A percentile compares a stretch with the other conserved stretches of the same genome.
These are phyloP conservation scores for Orcinus orca DNA, from an alignment of 2,113 vertebrate genomes.

Conservation along the genomic window DNA sequence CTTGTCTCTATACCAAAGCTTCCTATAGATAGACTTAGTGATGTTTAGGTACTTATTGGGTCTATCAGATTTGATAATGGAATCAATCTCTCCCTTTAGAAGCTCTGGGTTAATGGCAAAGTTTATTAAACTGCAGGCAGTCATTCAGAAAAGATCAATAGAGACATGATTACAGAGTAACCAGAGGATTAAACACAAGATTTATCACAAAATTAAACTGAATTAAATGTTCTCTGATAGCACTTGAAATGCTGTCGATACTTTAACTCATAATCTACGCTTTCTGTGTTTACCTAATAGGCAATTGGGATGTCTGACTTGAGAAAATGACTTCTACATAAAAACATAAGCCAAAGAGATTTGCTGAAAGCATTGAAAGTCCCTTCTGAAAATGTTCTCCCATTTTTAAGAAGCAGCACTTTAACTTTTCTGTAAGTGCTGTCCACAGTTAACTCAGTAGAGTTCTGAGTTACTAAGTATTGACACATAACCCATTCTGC, in stretches of 20 bases:
- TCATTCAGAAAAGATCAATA: constrained; percentile 86
- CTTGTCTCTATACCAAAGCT: constrained; percentile 52
- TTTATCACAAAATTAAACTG: constrained; percentile 88
- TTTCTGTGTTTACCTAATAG: constrained; percentile 81
- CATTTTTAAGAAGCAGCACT: neutral
- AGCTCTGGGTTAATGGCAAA: constrained; percentile 81
- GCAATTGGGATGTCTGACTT: constrained; percentile 67
- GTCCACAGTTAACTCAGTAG: neutral
- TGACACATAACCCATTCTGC: neutral
- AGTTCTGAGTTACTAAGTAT: neutral
- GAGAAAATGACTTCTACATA: constrained; percentile 71
- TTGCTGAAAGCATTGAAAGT: constrained; percentile 62
- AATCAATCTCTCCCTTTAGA: constrained; percentile 80
- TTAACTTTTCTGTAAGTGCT: neutral
- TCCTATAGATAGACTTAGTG: constrained; percentile 76
- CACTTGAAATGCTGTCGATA: constrained; percentile 85
- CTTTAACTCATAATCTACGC: constrained; percentile 84
- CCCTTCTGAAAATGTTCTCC: constrained; percentile 42
- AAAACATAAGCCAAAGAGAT: constrained; percentile 70
- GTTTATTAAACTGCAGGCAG: constrained; percentile 86
- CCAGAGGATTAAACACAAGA: constrained; percentile 86
- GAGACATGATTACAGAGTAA: constrained; percentile 86
- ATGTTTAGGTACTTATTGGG: constrained; percentile 78
- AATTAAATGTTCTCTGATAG: constrained; percentile 87
- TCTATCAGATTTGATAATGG: constrained; percentile 78